Percentiles rank a stretch among this genome's conserved stretches.
These are phyloP conservation scores for Gobiocypris rarus DNA, from an alignment of 2,113 vertebrate species.

Conservation along the genomic window DNA sequence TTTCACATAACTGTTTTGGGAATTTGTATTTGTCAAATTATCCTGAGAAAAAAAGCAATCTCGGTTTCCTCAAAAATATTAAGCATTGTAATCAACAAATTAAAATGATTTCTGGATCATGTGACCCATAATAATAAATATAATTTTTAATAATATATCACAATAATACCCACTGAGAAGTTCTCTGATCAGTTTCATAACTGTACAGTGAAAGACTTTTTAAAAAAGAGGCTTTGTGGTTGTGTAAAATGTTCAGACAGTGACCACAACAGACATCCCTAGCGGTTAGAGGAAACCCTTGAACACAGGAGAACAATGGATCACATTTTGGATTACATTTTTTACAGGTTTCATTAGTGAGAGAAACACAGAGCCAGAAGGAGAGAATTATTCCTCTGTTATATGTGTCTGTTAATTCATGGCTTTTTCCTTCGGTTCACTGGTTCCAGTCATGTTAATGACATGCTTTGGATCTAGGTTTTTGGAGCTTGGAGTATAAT, in stretches of 20 bases:
- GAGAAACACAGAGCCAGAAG: neutral
- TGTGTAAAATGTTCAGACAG: neutral
- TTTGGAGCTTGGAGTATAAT: neutral
- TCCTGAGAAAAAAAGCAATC: neutral
- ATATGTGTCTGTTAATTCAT: neutral
- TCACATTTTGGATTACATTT: neutral
- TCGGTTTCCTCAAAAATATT: neutral
- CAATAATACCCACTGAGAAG: too few relatives aligned
- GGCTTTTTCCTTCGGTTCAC: neutral
- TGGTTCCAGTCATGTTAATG: neutral
- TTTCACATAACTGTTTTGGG: neutral
- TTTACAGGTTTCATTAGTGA: neutral
- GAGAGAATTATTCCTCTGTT: neutral
- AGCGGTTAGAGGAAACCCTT: neutral
- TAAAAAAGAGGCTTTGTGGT: conserved; percentile 19
- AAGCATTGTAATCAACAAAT: neutral
- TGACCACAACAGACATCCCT: neutral
- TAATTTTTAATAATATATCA: too few relatives aligned
- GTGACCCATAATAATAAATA: too few relatives aligned
- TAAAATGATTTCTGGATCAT: too few relatives aligned
- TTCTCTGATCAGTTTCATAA: neutral
- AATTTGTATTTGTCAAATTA: neutral
- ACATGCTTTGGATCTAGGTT: neutral
- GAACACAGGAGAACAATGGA: neutral
- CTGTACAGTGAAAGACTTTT: neutral